Percentiles rank a stretch among this genome's conserved stretches.
Conservation (phyloP, 2,888 invertebrate species). For the Pollenia angustigena region DNA sequence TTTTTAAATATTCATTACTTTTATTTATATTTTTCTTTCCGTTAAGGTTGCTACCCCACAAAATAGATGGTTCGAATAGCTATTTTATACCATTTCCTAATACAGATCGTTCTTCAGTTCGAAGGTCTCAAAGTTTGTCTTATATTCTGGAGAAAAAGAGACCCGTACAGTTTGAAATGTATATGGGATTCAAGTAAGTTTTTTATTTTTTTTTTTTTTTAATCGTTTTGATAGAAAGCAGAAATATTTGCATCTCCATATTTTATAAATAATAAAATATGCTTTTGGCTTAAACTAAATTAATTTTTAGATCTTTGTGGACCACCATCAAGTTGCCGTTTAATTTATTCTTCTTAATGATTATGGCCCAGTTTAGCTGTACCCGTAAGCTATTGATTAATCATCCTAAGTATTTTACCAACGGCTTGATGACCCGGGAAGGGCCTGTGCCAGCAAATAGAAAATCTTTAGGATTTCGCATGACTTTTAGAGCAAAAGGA, state of each 20-base stretch:
- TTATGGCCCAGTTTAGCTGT: constrained; percentile 87
- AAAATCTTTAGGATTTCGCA: constrained; percentile 86
- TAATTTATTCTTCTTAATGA: constrained; percentile 85
- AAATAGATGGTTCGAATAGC: constrained; percentile 32
- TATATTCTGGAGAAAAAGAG: constrained; percentile 87
- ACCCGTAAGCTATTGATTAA: constrained; percentile 87
- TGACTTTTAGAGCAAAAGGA: constrained; percentile 90
- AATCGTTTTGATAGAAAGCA: too few species aligned
- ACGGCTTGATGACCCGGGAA: constrained; percentile 87
- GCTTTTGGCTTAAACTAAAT: too few species aligned
- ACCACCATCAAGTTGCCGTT: constrained; percentile 84
- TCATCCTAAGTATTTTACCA: constrained; percentile 88
- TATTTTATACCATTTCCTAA: constrained; percentile 88
- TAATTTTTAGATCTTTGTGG: constrained; percentile 72
- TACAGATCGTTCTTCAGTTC: constrained; percentile 90
- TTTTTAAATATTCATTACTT: not conserved
- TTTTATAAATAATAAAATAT: too few species aligned
- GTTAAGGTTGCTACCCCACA: constrained; percentile 52
- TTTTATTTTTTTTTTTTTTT: not conserved
- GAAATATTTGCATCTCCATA: too few species aligned
- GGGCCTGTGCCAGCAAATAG: constrained; percentile 87
- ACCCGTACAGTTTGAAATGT: constrained; percentile 91
- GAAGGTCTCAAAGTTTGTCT: constrained; percentile 90
- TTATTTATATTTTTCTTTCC: not conserved
- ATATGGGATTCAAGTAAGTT: constrained; percentile 85